Evolutionary conservation across 1,140 invertebrate genomes (phyloP).

Genomic region (Heliconius himera): DNA sequence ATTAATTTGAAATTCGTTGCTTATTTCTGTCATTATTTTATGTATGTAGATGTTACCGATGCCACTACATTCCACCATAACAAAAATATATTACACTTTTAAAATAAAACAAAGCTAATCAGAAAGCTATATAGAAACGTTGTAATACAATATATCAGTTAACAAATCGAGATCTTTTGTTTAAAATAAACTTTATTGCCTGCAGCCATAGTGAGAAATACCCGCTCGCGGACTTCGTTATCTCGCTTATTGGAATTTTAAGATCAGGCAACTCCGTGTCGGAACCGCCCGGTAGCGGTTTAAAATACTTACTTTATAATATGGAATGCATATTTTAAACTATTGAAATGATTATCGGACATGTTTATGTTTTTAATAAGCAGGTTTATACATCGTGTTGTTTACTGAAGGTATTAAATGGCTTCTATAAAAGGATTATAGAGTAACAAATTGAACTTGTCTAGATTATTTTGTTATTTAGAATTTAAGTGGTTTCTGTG

Average conservation of each 20-base stretch:
- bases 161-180: slow-evolving; percentile 22
- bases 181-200: slow-evolving; percentile 23
- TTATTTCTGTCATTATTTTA: no score
- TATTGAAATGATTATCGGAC: slow-evolving; percentile 6
- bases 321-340: slow-evolving; percentile 19
- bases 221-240: slow-evolving; percentile 9
- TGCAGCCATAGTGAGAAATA: slow-evolving; percentile 18
- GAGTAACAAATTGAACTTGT: slow-evolving; percentile 6
- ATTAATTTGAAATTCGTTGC: no score
- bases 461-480: slow-evolving; percentile 1
- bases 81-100: neutral
- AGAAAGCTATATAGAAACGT: neutral
- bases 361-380: slow-evolving; percentile 13
- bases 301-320: slow-evolving; percentile 20
- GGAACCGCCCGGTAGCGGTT: slow-evolving; percentile 46
- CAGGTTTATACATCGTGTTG: neutral
- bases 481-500: neutral
- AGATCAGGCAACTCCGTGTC: slow-evolving; percentile 41
- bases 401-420: neutral
- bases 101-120: neutral
- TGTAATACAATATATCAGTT: slow-evolving; percentile 14
- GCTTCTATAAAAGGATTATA: slow-evolving; percentile 12
- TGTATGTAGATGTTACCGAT: no score
- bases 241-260: slow-evolving; percentile 49
- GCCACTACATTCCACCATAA: neutral